A percentile compares a stretch with the other conserved stretches of the same genome.
These are phyloP conservation scores for Antidorcas marsupialis DNA, from an alignment of 2,113 vertebrate genomes.

Conservation along the genomic window DNA sequence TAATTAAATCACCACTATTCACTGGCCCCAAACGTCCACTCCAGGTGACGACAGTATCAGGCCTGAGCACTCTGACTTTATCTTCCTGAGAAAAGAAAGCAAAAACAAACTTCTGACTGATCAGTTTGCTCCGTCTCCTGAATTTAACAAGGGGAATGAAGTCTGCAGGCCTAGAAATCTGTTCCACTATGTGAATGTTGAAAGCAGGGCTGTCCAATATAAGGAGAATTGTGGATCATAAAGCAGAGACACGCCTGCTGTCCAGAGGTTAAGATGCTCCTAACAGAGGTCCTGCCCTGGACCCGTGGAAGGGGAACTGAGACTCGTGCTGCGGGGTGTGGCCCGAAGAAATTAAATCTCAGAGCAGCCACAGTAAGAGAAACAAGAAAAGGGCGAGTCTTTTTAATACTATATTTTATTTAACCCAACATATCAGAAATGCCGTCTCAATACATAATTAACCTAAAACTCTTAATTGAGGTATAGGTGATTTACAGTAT, in stretches of 20 bases:
- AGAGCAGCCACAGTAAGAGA: background rate
- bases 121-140: background rate
- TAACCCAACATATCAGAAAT: background rate
- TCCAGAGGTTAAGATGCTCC: background rate
- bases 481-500: background rate
- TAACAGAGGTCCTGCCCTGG: background rate
- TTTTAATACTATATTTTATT: background rate
- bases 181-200: background rate
- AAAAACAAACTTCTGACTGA: background rate
- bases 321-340: accelerated
- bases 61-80: background rate
- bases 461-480: background rate
- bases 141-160: background rate
- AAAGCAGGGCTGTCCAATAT: background rate
- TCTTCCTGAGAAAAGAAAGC: background rate
- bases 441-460: background rate
- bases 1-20: background rate
- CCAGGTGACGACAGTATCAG: background rate
- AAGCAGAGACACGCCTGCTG: background rate
- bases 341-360: background rate
- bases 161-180: background rate
- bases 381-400: background rate
- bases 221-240: background rate
- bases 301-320: background rate
- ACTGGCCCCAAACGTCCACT: background rate